Evolutionary conservation across 64 coral and sea anemone species (phyloP).

Genomic region (Hydrozoanthus tunicans): DNA sequence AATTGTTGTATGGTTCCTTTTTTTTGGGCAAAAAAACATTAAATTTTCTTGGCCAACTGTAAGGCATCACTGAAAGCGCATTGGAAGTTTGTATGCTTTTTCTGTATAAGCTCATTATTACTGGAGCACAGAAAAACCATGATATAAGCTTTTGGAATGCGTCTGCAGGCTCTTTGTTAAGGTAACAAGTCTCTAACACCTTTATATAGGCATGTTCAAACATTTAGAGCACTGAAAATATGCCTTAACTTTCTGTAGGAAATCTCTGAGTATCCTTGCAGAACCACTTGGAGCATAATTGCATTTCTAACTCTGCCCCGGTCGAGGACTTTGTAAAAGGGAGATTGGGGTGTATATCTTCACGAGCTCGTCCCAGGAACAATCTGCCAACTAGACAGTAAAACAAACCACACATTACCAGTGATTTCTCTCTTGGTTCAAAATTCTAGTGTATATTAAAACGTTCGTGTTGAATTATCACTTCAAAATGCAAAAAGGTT

Average conservation of each 20-base stretch:
- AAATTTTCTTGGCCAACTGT: too few relatives aligned
- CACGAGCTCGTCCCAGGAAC: constrained; percentile 88
- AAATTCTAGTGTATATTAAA: too few relatives aligned
- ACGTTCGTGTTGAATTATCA: background rate
- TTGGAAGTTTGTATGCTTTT: too few relatives aligned
- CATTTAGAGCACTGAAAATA: background rate
- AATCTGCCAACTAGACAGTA: constrained; percentile 81
- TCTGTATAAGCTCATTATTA: too few relatives aligned
- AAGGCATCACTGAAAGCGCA: too few relatives aligned
- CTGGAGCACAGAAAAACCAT: too few relatives aligned
- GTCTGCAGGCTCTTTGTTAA: too few relatives aligned
- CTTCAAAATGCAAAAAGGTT: background rate
- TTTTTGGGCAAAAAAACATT: too few relatives aligned
- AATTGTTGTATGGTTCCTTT: too few relatives aligned
- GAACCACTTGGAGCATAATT: background rate
- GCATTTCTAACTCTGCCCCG: background rate
- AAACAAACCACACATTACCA: background rate
- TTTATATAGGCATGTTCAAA: too few relatives aligned
- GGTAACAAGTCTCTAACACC: too few relatives aligned
- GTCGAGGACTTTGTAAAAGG: constrained; percentile 36
- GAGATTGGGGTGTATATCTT: constrained; percentile 85
- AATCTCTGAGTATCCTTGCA: background rate
- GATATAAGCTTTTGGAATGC: too few relatives aligned
- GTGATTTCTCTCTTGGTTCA: background rate
- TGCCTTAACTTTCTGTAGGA: background rate